These are phyloP conservation scores for Perca fluviatilis DNA, from an alignment of 2,113 vertebrate species.

Conservation along the genomic window DNA sequence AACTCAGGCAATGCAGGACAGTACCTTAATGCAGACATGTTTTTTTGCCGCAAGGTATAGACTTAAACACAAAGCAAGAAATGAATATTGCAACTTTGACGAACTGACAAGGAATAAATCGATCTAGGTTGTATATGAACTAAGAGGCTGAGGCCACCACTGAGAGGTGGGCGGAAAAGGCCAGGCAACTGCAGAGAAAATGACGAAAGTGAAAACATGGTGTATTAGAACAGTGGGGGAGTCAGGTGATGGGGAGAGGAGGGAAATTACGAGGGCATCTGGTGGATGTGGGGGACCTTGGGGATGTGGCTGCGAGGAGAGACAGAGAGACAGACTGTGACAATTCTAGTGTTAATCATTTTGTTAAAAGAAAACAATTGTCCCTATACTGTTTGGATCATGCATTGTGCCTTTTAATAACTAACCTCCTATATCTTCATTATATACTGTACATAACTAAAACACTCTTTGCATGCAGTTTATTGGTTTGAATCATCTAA, in stretches of 20 bases:
- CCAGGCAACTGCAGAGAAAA: too few relatives aligned
- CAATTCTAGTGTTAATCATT: not conserved
- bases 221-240: not conserved
- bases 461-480: not conserved
- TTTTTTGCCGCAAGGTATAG: too few relatives aligned
- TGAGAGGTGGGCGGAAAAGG: too few relatives aligned
- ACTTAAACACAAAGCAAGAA: not conserved
- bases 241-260: not conserved
- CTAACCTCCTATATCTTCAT: not conserved
- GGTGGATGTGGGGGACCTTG: not conserved
- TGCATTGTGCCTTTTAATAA: conserved; percentile 17
- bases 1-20: too few relatives aligned
- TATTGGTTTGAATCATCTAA: conserved; percentile 6
- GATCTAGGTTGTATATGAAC: too few relatives aligned
- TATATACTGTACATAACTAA: conserved; percentile 1
- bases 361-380: not conserved
- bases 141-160: too few relatives aligned
- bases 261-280: not conserved
- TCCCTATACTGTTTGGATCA: not conserved
- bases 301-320: not conserved
- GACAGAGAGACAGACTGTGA: not conserved
- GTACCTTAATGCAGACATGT: too few relatives aligned
- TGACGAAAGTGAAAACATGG: too few relatives aligned
- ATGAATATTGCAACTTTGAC: not conserved
- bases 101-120: not conserved